Base-by-base conservation (phyloP, 1,140 invertebrate species). In the Dendrolimus punctatus region DNA sequence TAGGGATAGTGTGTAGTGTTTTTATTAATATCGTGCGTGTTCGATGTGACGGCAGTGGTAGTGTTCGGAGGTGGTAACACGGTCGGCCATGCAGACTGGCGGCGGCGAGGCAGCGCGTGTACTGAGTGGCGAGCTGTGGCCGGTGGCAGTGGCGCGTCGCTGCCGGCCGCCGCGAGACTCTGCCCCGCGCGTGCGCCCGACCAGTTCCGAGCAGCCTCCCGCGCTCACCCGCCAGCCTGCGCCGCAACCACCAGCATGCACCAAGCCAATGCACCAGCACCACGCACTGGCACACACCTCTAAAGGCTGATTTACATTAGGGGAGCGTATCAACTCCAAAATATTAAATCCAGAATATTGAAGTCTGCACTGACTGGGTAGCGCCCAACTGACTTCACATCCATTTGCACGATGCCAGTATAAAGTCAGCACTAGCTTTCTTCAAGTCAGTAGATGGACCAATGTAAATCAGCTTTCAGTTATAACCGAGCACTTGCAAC, bases 101-200 rank as follows among this genome's bases (percentile, higher is more conserved):
- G 71, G 68, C 68, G 62, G 70, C 76, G 58, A 76, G 73, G 72
- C 81, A 66, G 73, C 76, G 72, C 78, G 75, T 68, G 77, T 72
- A 83, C 81, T 85, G 79, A 82, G 70, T 70, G 65, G 60, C 65
- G 70, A 68, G 60, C 66, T 54, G 64, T 57, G 66, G 74, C 57
- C 68, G 66, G 57, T 61, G 67, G 64, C 68, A 65, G 57, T 61
- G 67, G 64, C 66, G 66, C 56, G 61, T 55, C 59, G 68, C 58
- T 57, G 73, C 67, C 73, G 73, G 66, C 69, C 71, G 74, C 72
- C 69, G 71, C 67, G 58, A 69, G 65, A 71, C 73, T 80, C 73
- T 76, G 77, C 77, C 79, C 77, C 81, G 81, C 79, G 81, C 79
- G 66, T 82, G 79, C 76, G 79, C 66, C 70, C 69, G 74, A 79